Conservation (phyloP, 2,113 vertebrate species). For the Otis tarda region DNA sequence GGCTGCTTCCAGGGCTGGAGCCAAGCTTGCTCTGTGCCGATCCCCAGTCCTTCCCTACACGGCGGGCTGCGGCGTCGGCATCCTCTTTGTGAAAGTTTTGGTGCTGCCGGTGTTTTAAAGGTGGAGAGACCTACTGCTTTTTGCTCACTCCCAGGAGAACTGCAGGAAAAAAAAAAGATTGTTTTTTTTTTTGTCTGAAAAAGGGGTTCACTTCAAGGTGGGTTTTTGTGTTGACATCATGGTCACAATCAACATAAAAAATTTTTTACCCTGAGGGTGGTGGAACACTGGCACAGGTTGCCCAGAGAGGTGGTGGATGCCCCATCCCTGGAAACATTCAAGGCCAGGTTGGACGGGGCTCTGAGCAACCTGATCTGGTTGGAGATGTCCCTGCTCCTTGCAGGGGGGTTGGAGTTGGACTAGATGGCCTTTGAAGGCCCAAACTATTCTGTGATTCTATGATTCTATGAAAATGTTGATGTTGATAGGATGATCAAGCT, state of each 20-base stretch:
- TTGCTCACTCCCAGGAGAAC: background rate
- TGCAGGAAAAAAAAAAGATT: background rate
- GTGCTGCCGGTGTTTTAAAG: background rate
- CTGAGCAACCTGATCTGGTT: too few species aligned
- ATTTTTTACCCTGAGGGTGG: too few species aligned
- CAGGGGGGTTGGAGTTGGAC: too few species aligned
- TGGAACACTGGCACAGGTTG: too few species aligned
- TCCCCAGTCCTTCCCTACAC: fast-evolving
- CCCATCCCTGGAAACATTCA: too few species aligned
- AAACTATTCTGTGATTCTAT: too few species aligned
- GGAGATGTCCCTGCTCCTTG: too few species aligned
- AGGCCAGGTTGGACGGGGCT: too few species aligned
- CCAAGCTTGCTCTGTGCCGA: background rate
- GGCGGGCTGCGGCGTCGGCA: background rate
- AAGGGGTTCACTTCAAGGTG: background rate
- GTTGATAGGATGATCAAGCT: background rate
- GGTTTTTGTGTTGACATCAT: background rate
- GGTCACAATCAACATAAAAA: background rate
- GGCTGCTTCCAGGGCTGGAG: background rate
- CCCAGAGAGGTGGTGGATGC: too few species aligned
- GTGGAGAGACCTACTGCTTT: background rate
- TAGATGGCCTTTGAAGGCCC: too few species aligned
- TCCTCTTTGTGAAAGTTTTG: background rate
- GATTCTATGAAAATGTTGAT: background rate
- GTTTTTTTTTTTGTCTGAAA: background rate